Conservation (phyloP, 2,113 vertebrate genomes). For the Puntigrus tetrazona region DNA sequence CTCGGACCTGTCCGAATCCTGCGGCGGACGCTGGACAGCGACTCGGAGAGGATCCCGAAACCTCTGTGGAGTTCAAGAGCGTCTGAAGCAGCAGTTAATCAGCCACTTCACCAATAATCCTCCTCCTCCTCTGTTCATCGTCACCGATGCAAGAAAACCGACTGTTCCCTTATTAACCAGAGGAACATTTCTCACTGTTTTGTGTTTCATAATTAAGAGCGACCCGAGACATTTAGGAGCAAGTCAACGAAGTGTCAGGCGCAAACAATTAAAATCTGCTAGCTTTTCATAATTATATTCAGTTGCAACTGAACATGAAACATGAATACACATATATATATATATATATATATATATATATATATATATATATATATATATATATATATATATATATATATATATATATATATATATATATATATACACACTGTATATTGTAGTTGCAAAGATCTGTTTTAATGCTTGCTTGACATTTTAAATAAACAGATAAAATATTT, state of each 20-base stretch:
- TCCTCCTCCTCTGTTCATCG: neutral
- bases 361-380: too few relatives aligned
- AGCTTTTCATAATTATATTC: neutral
- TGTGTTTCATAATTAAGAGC: neutral
- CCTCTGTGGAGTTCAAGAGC: neutral
- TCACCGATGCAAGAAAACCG: neutral
- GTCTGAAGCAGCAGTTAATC: neutral
- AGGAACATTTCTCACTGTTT: neutral
- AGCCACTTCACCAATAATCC: neutral
- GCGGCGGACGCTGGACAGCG: neutral
- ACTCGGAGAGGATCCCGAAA: neutral
- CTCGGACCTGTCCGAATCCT: neutral
- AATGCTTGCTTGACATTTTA: too few relatives aligned
- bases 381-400: too few relatives aligned
- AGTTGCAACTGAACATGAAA: too few relatives aligned
- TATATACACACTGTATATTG: too few relatives aligned
- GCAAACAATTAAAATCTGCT: neutral
- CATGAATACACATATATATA: too few relatives aligned
- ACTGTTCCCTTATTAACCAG: slow-evolving; percentile 2
- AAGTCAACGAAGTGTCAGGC: neutral
- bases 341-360: too few relatives aligned
- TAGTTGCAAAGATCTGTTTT: too few relatives aligned
- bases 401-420: too few relatives aligned
- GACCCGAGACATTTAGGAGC: neutral
- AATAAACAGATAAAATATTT: too few relatives aligned